Evolutionary conservation across 2,113 vertebrate species (phyloP).

Genomic region (Megaceryle torquata): DNA sequence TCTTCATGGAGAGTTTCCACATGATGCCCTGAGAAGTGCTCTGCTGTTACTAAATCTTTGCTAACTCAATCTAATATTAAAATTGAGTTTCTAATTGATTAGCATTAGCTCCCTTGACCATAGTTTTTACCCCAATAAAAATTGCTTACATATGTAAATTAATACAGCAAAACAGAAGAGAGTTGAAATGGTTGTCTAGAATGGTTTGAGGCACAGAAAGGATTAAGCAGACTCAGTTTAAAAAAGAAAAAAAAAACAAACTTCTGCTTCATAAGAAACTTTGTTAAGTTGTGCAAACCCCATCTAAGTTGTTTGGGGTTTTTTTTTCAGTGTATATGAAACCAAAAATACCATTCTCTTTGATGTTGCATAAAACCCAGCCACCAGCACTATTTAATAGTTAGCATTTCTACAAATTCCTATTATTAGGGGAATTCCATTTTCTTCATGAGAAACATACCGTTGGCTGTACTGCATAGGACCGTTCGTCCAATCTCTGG

Average conservation of each 20-base stretch:
- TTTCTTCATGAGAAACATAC: background rate
- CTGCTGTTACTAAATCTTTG: background rate
- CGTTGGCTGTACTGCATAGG: background rate
- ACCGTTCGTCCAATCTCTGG: background rate
- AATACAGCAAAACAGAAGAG: background rate
- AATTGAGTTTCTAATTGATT: background rate
- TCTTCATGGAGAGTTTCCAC: background rate
- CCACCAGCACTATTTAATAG: background rate
- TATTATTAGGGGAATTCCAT: background rate
- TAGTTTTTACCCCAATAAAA: background rate
- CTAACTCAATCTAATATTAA: background rate
- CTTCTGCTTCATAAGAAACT: background rate
- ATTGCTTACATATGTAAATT: background rate
- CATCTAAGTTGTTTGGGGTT: background rate
- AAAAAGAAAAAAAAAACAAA: background rate
- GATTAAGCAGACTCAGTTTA: background rate
- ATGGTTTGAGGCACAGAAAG: background rate
- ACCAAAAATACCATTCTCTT: background rate
- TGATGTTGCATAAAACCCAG: background rate
- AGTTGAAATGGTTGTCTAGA: background rate
- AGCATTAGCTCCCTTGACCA: background rate
- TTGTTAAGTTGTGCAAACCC: background rate
- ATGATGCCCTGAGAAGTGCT: background rate
- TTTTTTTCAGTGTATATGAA: background rate
- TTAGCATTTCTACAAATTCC: background rate